These are phyloP conservation scores for Morelia viridis DNA, from an alignment of 2,797 vertebrate genomes.

Conservation along the genomic window DNA sequence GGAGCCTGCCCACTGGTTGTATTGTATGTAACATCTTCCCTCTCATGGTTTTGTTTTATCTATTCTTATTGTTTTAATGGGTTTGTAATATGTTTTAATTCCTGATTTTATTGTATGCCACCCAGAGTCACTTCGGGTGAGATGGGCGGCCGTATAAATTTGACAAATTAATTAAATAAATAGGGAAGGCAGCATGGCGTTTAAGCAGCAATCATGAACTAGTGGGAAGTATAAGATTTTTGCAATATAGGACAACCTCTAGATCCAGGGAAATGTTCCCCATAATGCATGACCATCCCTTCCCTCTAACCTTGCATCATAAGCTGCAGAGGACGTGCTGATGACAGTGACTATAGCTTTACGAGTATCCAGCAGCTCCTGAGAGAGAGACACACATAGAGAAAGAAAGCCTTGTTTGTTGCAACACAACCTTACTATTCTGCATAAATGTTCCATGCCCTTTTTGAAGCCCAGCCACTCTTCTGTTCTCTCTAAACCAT, in stretches of 20 bases:
- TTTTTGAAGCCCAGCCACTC: background rate
- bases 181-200: background rate
- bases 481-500: background rate
- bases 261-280: background rate
- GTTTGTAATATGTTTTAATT: background rate
- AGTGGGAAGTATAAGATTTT: background rate
- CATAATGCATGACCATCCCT: background rate
- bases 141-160: background rate
- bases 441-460: background rate
- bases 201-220: background rate
- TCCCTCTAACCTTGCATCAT: constrained; percentile 77
- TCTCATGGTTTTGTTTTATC: background rate
- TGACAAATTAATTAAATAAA: background rate
- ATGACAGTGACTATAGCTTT: constrained; percentile 73
- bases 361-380: constrained; percentile 74
- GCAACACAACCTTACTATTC: background rate
- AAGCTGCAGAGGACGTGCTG: constrained; percentile 76
- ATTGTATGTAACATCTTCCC: background rate
- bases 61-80: background rate
- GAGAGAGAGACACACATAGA: background rate
- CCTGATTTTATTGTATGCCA: background rate
- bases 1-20: background rate
- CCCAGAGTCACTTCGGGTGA: background rate
- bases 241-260: background rate
- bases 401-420: background rate